Conservation (phyloP, 2,113 vertebrate species). For the Aplodontia rufa region DNA sequence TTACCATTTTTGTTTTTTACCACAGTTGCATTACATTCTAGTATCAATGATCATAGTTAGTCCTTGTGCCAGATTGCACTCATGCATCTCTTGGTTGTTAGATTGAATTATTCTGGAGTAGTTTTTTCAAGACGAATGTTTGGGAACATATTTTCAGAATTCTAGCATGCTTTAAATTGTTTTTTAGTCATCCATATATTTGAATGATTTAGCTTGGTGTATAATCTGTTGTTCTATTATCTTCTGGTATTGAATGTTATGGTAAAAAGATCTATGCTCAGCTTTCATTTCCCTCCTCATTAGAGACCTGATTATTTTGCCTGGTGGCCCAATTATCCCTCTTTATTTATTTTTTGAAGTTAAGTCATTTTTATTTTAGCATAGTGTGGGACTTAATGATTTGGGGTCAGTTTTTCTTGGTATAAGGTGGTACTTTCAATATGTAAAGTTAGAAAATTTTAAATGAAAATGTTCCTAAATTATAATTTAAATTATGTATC, state of each 20-base stretch:
- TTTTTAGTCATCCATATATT: neutral
- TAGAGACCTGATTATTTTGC: neutral
- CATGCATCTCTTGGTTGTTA: neutral
- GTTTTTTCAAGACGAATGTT: neutral
- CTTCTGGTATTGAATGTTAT: neutral
- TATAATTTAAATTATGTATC: neutral
- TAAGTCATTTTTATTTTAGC: neutral
- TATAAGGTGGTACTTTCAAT: neutral
- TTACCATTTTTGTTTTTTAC: neutral
- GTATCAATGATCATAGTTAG: neutral
- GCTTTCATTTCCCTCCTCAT: neutral
- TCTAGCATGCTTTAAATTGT: neutral
- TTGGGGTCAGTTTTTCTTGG: neutral
- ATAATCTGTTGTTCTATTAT: neutral
- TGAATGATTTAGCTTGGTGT: neutral
- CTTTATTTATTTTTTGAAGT: neutral
- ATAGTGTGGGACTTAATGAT: neutral
- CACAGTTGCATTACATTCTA: neutral
- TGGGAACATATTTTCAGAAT: neutral
- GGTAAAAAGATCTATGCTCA: neutral
- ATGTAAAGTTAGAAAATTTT: neutral
- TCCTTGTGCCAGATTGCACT: neutral
- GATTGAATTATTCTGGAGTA: neutral
- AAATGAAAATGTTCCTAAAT: neutral
- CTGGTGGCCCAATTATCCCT: neutral